A percentile compares a stretch with the other conserved stretches of the same genome.
Evolutionary conservation across 2,888 invertebrate genomes (phyloP).

Genomic region (Chrysopilus asiliformis): DNA sequence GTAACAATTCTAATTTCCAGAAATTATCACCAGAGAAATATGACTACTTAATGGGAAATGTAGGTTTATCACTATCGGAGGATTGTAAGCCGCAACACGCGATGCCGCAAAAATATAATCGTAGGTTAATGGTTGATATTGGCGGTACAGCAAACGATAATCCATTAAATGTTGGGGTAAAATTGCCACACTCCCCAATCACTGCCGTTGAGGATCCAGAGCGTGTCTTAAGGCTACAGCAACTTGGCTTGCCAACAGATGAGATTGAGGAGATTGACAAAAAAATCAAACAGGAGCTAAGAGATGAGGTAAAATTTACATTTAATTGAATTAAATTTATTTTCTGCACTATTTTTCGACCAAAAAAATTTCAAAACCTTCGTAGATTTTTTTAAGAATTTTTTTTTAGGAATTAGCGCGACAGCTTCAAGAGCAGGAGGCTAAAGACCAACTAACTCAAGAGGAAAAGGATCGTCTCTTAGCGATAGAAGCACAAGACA

Average conservation of each 20-base stretch:
- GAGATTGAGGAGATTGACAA: constrained; percentile 44
- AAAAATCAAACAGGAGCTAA: constrained; percentile 52
- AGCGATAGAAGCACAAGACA: constrained; percentile 68
- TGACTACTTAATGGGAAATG: constrained; percentile 28
- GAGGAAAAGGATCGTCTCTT: constrained; percentile 48
- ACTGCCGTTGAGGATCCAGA: constrained; percentile 4
- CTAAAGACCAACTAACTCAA: constrained; percentile 42
- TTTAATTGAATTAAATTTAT: background rate
- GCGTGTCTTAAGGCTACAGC: constrained; percentile 24
- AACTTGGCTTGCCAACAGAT: constrained; percentile 39
- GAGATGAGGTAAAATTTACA: constrained; percentile 46
- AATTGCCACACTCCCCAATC: background rate
- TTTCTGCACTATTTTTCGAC: background rate
- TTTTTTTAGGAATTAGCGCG: constrained; percentile 51
- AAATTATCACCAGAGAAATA: constrained; percentile 30
- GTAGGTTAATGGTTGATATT: background rate
- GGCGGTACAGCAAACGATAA: background rate
- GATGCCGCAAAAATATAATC: constrained; percentile 1
- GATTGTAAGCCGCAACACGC: constrained; percentile 1
- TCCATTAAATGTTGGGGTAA: too few relatives aligned
- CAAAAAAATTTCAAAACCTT: too few relatives aligned
- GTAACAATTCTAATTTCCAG: constrained; percentile 31
- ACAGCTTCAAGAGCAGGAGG: constrained; percentile 62
- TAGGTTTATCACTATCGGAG: constrained; percentile 3
- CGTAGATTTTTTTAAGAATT: constrained; percentile 1